These are phyloP conservation scores for Sinelater perroti DNA, from an alignment of 2,888 invertebrate genomes.

Conservation along the genomic window DNA sequence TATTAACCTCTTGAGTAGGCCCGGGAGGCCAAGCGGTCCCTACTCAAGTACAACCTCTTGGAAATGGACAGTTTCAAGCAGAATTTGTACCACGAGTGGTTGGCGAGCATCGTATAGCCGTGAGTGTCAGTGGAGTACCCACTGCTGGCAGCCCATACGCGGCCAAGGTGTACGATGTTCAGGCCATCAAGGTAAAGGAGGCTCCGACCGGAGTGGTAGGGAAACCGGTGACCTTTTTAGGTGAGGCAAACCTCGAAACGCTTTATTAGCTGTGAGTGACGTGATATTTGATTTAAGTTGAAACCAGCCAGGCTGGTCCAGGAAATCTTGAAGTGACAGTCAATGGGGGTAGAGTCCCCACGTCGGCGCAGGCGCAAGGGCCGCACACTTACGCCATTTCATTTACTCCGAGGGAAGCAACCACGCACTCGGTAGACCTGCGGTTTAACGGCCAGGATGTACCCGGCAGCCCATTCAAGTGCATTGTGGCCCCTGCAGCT, in stretches of 20 bases:
- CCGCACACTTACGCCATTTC: conserved; percentile 97
- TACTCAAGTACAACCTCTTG: conserved; percentile 86
- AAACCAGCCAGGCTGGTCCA: conserved; percentile 97
- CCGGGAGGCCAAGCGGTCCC: conserved; percentile 92
- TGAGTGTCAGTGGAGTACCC: conserved; percentile 81
- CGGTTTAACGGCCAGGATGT: conserved; percentile 97
- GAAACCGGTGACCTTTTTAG: conserved; percentile 89
- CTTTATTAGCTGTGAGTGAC: too few relatives aligned
- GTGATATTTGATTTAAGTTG: conserved; percentile 69
- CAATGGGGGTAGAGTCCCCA: conserved; percentile 96
- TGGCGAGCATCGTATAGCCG: conserved; percentile 90
- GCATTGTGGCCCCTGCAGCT: conserved; percentile 83
- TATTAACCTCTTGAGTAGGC: conserved; percentile 66
- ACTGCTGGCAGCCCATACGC: conserved; percentile 94
- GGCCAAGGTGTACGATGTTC: conserved; percentile 94
- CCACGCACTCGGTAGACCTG: conserved; percentile 92
- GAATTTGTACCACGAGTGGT: conserved; percentile 92
- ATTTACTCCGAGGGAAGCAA: conserved; percentile 92
- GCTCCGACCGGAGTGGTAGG: conserved; percentile 88
- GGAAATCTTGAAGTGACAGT: conserved; percentile 99
- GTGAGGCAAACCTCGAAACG: conserved; percentile 60
- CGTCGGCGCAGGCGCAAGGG: conserved; percentile 95
- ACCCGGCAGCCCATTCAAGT: conserved; percentile 88
- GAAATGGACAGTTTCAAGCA: conserved; percentile 83
- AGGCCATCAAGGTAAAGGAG: conserved; percentile 93